Evolutionary conservation across 2,797 vertebrate species (phyloP), one percentile per base, ranked within the genome.

Genomic region (Muscicapa comitata): DNA sequence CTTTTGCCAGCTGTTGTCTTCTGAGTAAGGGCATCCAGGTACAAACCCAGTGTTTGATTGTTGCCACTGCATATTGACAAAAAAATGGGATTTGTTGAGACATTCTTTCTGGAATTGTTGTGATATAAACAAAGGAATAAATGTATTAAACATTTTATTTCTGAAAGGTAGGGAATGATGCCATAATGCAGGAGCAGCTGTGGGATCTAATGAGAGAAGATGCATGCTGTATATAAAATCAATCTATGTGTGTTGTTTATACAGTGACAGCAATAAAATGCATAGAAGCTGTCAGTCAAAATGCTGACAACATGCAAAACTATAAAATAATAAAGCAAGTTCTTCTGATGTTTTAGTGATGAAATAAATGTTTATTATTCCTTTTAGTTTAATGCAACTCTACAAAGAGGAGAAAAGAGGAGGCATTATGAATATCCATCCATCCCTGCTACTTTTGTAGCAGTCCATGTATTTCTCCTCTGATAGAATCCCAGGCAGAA

Each of bases 151-250:
- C 88, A 85, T 78, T 94, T 88, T 88, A 71, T 58, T 76, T 93
- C 90, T 94, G 31, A 33, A 61, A 84, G 66, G 61, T 91, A 53
- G 48, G 40, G 40, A 93, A 38, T 19, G n/a, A 65, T 93, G 85
- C 57, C 62, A 29, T 78, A 83, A 65, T 61, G 54, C n/a, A 35
- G 5, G 8, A 89, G 57, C 82, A 96, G 83, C 85, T 94, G 93
- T 95, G 91, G 65, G 35, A 47, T 89, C 79, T 92, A 93, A 96
- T 51, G 90, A 93, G 59, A 40, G 45, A 83, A 93, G 83, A 94
- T 94, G 68, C 63, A 93, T 93, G 72, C 59, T 87, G 81, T 88
- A 8, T 71, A 68, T 85, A 68, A 95, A 97, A 92, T 70, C 63
- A 71, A 28, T 54, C 66, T 88, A 8, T 88, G n/a, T 53, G 35